Conservation (phyloP, 2,888 invertebrate genomes). For the Dorcus parallelipipedus region DNA sequence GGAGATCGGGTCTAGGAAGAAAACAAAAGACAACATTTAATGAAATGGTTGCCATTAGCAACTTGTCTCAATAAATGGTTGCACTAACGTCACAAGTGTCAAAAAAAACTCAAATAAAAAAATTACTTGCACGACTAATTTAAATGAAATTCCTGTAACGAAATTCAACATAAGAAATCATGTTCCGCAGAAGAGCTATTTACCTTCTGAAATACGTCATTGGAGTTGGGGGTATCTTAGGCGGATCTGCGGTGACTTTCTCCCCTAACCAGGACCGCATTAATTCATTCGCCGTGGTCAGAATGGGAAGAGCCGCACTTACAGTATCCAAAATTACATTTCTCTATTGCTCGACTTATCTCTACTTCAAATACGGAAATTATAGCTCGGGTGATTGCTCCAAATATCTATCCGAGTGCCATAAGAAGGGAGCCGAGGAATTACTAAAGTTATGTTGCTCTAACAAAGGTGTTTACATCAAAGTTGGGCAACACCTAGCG, state of each 20-base stretch:
- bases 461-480: conserved; percentile 96
- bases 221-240: conserved; percentile 15
- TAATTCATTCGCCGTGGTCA: conserved; percentile 77
- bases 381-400: conserved; percentile 66
- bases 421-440: conserved; percentile 80
- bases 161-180: not conserved
- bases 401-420: conserved; percentile 70
- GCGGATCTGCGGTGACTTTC: conserved; percentile 11
- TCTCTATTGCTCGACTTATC: conserved; percentile 74
- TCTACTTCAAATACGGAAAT: conserved; percentile 61
- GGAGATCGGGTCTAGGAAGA: too few relatives aligned
- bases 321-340: conserved; percentile 77
- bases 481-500: conserved; percentile 95
- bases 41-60: too few relatives aligned
- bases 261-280: conserved; percentile 62
- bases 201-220: conserved; percentile 8
- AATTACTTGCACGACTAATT: too few relatives aligned
- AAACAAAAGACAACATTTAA: too few relatives aligned
- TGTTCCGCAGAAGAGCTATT: conserved; percentile 3
- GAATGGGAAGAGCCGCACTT: conserved; percentile 80
- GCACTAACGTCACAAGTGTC: too few relatives aligned
- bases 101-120: too few relatives aligned
- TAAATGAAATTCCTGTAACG: too few relatives aligned
- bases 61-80: too few relatives aligned
- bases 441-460: conserved; percentile 81